Conservation (phyloP, 2,113 vertebrate genomes). For the Furnarius figulus region DNA sequence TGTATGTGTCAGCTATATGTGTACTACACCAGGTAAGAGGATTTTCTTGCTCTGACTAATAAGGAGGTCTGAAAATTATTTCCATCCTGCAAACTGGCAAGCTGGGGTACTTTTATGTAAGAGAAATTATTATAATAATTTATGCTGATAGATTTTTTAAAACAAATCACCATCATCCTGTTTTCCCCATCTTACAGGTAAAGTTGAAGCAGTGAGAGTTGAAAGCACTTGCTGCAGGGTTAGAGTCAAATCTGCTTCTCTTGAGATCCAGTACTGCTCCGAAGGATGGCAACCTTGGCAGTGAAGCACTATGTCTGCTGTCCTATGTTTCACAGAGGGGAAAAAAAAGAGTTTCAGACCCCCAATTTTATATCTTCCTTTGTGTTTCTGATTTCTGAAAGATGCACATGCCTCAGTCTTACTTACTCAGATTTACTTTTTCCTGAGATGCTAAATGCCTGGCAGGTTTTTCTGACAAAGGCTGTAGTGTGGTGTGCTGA, state of each 20-base stretch:
- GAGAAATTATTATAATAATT: not conserved
- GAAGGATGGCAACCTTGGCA: not conserved
- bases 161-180: not conserved
- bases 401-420: not conserved
- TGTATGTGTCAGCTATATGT: accelerated
- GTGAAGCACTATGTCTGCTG: not conserved
- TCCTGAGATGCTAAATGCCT: not conserved
- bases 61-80: not conserved
- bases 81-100: not conserved
- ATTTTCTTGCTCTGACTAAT: not conserved
- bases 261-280: not conserved
- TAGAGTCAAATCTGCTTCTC: not conserved
- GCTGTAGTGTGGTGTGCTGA: not conserved
- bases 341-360: not conserved
- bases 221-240: not conserved
- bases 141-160: not conserved
- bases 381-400: not conserved
- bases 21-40: accelerated
- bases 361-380: not conserved
- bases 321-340: accelerated
- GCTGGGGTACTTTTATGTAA: not conserved
- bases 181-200: not conserved
- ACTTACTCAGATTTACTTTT: not conserved
- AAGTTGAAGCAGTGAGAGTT: not conserved
- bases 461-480: not conserved